Evolutionary conservation across 2,797 vertebrate genomes (phyloP).

Genomic region (Eidolon dupreanum): DNA sequence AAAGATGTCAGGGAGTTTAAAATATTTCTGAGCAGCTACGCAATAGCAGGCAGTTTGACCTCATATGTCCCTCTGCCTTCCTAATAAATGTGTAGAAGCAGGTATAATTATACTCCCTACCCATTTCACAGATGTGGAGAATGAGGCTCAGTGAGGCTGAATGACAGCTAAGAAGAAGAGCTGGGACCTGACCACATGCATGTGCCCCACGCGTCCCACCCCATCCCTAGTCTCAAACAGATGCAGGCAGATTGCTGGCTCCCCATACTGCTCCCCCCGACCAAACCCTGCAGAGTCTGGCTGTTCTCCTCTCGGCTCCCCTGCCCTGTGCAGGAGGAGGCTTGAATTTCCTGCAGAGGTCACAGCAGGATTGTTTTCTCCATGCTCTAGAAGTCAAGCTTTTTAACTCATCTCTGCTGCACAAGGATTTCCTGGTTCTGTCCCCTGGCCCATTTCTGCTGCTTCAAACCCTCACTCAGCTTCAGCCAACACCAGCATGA

Average conservation of each 20-base stretch:
- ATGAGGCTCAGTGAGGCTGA: neutral
- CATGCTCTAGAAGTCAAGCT: neutral
- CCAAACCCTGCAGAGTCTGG: neutral
- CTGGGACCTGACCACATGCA: neutral
- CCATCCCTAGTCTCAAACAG: neutral
- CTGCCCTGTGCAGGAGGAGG: neutral
- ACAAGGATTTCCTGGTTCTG: conserved; percentile 4
- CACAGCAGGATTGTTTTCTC: neutral
- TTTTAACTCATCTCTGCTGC: conserved; percentile 20
- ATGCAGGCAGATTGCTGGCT: neutral
- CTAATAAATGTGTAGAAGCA: neutral
- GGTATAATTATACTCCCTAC: neutral
- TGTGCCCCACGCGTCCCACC: neutral
- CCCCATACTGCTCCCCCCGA: neutral
- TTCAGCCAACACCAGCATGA: neutral
- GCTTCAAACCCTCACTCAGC: neutral
- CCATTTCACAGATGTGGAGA: neutral
- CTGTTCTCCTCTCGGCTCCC: neutral
- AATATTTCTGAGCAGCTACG: neutral
- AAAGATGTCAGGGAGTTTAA: neutral
- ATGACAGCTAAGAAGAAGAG: neutral
- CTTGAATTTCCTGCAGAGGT: neutral
- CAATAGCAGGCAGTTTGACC: neutral
- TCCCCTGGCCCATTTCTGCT: neutral
- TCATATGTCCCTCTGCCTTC: neutral